Conservation (phyloP, 1,140 invertebrate species). For the Zaprionus africanus region DNA sequence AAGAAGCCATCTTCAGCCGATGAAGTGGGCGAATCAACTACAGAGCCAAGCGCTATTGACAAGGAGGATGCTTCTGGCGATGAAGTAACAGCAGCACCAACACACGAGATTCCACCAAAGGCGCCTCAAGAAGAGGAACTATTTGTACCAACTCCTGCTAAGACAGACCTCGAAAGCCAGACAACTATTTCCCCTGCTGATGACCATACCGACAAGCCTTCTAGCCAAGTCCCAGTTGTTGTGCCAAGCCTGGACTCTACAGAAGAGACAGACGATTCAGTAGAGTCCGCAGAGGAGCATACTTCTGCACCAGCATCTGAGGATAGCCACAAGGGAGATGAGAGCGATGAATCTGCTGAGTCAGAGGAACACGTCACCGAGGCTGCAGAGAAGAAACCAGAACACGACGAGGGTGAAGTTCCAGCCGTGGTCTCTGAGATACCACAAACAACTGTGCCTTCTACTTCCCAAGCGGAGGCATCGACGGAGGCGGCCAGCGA, state of each 20-base stretch:
- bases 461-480: conserved; percentile 43
- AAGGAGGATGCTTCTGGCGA: conserved; percentile 36
- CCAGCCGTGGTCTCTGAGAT: conserved; percentile 60
- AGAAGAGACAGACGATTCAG: conserved; percentile 69
- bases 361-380: conserved; percentile 36
- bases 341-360: conserved; percentile 38
- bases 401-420: conserved; percentile 40
- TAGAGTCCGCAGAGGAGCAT: conserved; percentile 75
- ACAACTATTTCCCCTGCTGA: not conserved
- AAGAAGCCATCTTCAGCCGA: conserved; percentile 48
- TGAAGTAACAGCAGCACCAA: conserved; percentile 44
- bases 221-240: conserved; percentile 49
- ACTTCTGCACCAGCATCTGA: conserved; percentile 34
- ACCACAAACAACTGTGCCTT: conserved; percentile 30
- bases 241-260: conserved; percentile 64
- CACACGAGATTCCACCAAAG: conserved; percentile 36
- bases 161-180: conserved; percentile 33
- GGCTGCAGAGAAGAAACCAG: conserved; percentile 45
- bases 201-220: conserved; percentile 29
- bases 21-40: conserved; percentile 40
- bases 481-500: conserved; percentile 51
- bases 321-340: conserved; percentile 40
- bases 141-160: conserved; percentile 38
- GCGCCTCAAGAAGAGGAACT: conserved; percentile 43
- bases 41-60: conserved; percentile 30